Evolutionary conservation across 2,113 vertebrate species (phyloP), one percentile per base, ranked within the genome.

Genomic region (Macaca nemestrina): DNA sequence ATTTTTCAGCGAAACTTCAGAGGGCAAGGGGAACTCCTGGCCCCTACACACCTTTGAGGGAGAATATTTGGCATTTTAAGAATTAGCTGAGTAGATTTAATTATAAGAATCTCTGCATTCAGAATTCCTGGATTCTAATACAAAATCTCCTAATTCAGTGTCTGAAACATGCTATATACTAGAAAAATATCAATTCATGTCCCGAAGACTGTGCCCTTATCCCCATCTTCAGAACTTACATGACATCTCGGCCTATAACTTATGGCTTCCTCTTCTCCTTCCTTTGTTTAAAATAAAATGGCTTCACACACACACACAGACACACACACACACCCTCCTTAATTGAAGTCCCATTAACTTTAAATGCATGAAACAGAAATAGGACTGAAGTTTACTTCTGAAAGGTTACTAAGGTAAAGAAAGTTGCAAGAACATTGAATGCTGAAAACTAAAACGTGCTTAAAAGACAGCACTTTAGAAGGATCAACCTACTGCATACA

Each of bases 271-370:
- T 88, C 76, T 81, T 72, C 75, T 81, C 25, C 30, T 88, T 91
- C 57, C 32, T 79, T 84, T 38, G 16, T 94, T 89, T 92, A 95
- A 95, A 94, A 81, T 93, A 79, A 92, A 96, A 86, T 52, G 43
- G 12, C 73, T 92, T 73, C 79, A 55, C 13, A 67, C 52, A 75
- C 40, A 67, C 81, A 52, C 10, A 35, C n/a, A 45, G 13, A 30
- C 52, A 59, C 12, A 83, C 38, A 81, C 6, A 57, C 16, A 84
- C 18, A 45, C 16, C 27, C 17, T 43, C 32, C 43, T 67, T 64
- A 61, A 40, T 2, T 57, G 38, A 92, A 8, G 6, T 40, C 52
- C 67, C n/a, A 35, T 43, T 70, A 45, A 61, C 67, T 85, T 78
- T 57, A 18, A 92, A 68, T 22, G 78, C 76, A 87, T 45, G 76